Evolutionary conservation across 2,888 invertebrate genomes (phyloP), one percentile per base, ranked within the genome.

Genomic region (Mellilla xanthometata): DNA sequence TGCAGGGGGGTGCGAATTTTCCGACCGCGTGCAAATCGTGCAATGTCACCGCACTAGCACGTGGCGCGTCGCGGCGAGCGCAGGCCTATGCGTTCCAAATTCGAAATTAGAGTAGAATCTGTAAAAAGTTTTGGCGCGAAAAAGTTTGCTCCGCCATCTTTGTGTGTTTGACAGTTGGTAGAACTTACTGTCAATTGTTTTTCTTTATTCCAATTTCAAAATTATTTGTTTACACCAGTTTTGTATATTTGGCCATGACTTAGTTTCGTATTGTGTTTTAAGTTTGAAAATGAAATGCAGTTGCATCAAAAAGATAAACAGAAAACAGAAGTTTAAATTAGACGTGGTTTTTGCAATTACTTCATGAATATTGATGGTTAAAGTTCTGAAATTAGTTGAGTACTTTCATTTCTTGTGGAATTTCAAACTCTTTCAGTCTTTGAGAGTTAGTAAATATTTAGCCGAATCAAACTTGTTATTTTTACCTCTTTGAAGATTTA

Each of bases 41-140:
- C 78, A 76, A 52, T 76, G 76, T 76, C 73, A 68, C 81, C 74
- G 73, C 87, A 88, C 79, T 81, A 83, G 62, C 80, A 86, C 80
- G 81, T 81, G 79, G 67, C 77, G 66, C 78, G 84, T 65, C 85
- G 86, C 79, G 82, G 68, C 57, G 85, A 72, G 67, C 84, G 83
- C 85, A 77, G 59, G 82, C 78, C 74, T 80, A 76, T 73, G 79
- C 83, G 80, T 72, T 77, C 73, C 53, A 58, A 67, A 61, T 71
- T 63, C 61, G 56, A 73, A 77, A 65, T 39, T 33, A 15, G 15
- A 27, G 3, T 26, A 31, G 33, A 13, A 39, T 4, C 8, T n/a
- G 24, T 19, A 6, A 19, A 1, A 5, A 3, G 15, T 5, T 19
- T 19, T 19, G 1, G 15, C 15, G 15, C 15, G 15, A 19, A 19